Conservation (phyloP, 1,140 invertebrate species). For the Drosophila mojavensis region DNA sequence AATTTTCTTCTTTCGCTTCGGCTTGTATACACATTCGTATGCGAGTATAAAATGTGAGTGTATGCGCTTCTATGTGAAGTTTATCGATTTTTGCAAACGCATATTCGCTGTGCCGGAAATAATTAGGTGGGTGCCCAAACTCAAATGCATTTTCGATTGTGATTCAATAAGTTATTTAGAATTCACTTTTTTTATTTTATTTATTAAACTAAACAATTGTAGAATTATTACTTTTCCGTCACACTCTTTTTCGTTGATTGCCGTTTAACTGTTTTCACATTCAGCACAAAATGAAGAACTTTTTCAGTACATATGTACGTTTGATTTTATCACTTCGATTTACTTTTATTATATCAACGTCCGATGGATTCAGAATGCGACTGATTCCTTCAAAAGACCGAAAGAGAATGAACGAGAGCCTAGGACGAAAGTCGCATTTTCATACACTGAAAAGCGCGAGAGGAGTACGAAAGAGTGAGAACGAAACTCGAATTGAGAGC, state of each 20-base stretch:
- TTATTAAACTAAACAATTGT: constrained; percentile 13
- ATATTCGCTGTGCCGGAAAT: constrained; percentile 55
- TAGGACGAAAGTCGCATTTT: constrained; percentile 66
- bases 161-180: neutral
- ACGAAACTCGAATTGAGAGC: constrained; percentile 13
- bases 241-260: constrained; percentile 44
- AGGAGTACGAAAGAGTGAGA: constrained; percentile 4
- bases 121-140: constrained; percentile 24
- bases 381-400: constrained; percentile 78
- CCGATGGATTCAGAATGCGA: constrained; percentile 65
- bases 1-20: constrained; percentile 32
- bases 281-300: constrained; percentile 41
- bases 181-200: constrained; percentile 29
- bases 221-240: constrained; percentile 26
- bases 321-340: constrained; percentile 67
- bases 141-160: constrained; percentile 23
- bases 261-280: constrained; percentile 35
- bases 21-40: constrained; percentile 28
- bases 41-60: constrained; percentile 12
- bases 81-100: constrained; percentile 69
- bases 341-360: constrained; percentile 46
- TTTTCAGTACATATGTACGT: constrained; percentile 46
- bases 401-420: constrained; percentile 70
- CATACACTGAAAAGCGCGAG: constrained; percentile 10
- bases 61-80: constrained; percentile 53